Evolutionary conservation across 2,888 invertebrate species (phyloP), one percentile per base, ranked within the genome.

Genomic region (Sisyra terminalis): DNA sequence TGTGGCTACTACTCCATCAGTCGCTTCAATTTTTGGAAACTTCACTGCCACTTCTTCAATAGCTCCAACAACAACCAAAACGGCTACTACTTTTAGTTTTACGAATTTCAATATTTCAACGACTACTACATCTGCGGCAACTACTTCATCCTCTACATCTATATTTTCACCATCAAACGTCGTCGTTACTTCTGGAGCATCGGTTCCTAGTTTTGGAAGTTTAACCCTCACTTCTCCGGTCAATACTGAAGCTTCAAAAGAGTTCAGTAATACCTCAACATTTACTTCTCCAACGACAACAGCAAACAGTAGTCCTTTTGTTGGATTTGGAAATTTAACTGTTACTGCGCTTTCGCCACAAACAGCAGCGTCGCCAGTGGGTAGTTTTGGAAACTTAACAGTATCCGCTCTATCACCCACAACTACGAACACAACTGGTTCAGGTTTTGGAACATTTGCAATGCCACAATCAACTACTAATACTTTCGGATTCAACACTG

Each of bases 221-320:
- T 13, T 18, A 9, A 4, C 16, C 8, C 3, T 14, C n/a, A 14
- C 14, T 7, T 14, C 11, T 14, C 34, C 34, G n/a, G n/a, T 14
- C 2, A n/a, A 7, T 7, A 11, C 34, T 2, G 9, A 34, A 34
- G 9, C 34, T 34, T 34, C 34, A n/a, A 11, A 11, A 11, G 34
- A 14, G 8, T 34, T 34, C 6, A 14, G 14, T 14, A 46, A 39
- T 37, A 14, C 40, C 29, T 8, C 39, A 16, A 15, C 36, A 16
- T 14, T 36, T 11, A 8, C 14, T 30, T 37, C 49, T 10, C 11
- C 45, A 10, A 41, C 48, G 46, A 40, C 45, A 13, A 43, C 46
- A 29, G 42, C 46, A 24, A 34, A 46, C n/a, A 39, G 39, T 24
- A 46, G 48, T 31, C 43, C 46, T 41, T 51, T 50, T 38, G 24